Evolutionary conservation across 2,113 vertebrate species (phyloP).

Genomic region (Chinchilla lanigera): DNA sequence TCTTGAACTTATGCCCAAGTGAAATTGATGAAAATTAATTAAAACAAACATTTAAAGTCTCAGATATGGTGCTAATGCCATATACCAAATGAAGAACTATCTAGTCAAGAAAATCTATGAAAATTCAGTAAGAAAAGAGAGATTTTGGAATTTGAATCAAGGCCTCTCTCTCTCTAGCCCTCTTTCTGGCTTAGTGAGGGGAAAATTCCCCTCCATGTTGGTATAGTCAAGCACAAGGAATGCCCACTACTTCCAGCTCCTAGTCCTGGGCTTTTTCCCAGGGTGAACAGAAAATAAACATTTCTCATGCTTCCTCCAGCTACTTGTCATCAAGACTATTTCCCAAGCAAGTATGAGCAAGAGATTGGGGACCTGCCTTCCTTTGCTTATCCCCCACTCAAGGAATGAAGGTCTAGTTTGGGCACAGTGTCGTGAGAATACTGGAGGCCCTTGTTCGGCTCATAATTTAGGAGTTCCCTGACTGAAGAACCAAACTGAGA

Average conservation of each 20-base stretch:
- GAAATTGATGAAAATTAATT: constrained; percentile 12
- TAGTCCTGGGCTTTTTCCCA: neutral
- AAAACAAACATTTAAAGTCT: neutral
- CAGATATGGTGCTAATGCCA: neutral
- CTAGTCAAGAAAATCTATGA: neutral
- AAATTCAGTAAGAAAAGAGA: constrained; percentile 14
- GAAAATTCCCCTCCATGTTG: neutral
- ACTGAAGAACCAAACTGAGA: neutral
- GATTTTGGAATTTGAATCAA: neutral
- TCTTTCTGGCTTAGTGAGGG: neutral
- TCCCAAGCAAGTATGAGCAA: neutral
- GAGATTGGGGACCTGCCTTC: neutral
- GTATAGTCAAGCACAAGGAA: neutral
- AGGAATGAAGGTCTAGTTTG: neutral
- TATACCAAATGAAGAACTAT: neutral
- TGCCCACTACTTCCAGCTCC: neutral
- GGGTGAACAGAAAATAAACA: neutral
- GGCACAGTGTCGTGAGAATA: neutral
- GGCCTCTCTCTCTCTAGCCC: neutral
- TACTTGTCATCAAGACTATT: neutral
- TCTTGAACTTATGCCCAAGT: neutral
- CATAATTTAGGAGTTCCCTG: neutral
- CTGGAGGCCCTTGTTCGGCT: neutral
- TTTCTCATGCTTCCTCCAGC: neutral
- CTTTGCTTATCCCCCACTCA: neutral